phyloP scores from a whole-genome alignment of 1,140 invertebrate genomes.

The Metopolophium dirhodum region DNA sequence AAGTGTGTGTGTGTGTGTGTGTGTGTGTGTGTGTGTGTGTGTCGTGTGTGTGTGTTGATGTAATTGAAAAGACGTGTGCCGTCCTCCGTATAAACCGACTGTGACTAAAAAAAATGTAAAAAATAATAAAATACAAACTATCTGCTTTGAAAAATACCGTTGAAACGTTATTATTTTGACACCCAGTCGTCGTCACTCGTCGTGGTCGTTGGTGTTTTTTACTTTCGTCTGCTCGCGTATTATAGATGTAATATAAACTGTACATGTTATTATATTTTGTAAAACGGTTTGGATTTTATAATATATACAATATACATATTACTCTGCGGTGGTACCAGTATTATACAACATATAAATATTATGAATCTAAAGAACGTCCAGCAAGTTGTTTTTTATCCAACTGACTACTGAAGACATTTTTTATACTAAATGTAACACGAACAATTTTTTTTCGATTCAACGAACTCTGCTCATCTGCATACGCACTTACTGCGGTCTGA shows the following conservation, averaged over 20 bases:
- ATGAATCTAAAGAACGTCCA: neutral
- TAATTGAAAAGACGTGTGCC: conserved; percentile 32
- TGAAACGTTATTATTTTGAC: conserved; percentile 24
- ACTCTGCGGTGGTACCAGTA: neutral
- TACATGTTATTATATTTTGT: neutral
- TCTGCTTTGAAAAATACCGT: conserved; percentile 23
- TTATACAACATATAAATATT: neutral
- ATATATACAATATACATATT: neutral
- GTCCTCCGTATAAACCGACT: neutral
- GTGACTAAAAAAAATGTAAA: conserved; percentile 19
- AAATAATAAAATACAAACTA: neutral
- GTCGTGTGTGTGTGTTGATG: neutral
- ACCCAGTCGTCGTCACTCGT: neutral
- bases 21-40: neutral
- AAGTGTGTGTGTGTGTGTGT: neutral
- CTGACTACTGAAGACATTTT: neutral
- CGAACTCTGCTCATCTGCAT: neutral
- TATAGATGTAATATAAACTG: neutral
- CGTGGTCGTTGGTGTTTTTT: neutral
- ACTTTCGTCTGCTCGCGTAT: neutral
- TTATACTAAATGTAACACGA: neutral
- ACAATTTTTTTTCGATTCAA: neutral
- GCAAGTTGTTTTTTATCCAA: neutral
- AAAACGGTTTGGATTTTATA: neutral
- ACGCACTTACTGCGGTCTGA: neutral